Evolutionary conservation across 2,113 vertebrate genomes (phyloP), one percentile per base, ranked within the genome.

Genomic region (Galemys pyrenaicus): DNA sequence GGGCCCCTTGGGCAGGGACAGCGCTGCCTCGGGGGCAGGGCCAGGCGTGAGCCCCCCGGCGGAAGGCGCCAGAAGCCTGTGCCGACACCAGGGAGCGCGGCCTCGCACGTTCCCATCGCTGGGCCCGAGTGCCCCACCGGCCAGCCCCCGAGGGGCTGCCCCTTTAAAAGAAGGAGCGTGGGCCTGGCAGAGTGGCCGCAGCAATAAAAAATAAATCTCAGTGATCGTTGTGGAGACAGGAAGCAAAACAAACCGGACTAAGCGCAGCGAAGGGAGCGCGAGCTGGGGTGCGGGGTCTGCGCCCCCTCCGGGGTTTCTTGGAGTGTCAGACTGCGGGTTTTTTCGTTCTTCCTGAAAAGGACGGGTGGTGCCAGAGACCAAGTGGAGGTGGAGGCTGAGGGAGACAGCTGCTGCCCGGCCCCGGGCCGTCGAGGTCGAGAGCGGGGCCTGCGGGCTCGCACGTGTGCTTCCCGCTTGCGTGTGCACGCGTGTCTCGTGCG

Each of bases 201-300:
- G 97, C 96, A 98, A 97, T 98, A 97, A 98, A 98, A 98, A 98
- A 98, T 98, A 97, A 98, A 98, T 98, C 98, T 97, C 91, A 77
- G 97, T 98, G 98, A 98, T 98, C 98, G 98, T 98, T 98, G 98
- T 98, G 98, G 98, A 98, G 98, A 98, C 98, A 98, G 97, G 98
- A 98, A 98, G 97, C 97, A 98, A 98, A 98, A 98, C 98, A 98
- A 98, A 98, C 95, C 74, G 88, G 96, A 79, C 98, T 98, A 97
- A 98, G 97, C 96, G 97, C 98, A 97, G 97, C 95, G 96, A 97
- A 98, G 97, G 98, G 97, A 97, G 98, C 96, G 97, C 97, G 98
- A 97, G 98, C 54, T 87, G 54, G 97, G 92, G 97, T 97, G 98
- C 93, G 86, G 95, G 44, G 44, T 9, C 44, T 44, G 44, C 44